Conservation (phyloP, 2,797 vertebrate species). For the Rhinella marina region DNA sequence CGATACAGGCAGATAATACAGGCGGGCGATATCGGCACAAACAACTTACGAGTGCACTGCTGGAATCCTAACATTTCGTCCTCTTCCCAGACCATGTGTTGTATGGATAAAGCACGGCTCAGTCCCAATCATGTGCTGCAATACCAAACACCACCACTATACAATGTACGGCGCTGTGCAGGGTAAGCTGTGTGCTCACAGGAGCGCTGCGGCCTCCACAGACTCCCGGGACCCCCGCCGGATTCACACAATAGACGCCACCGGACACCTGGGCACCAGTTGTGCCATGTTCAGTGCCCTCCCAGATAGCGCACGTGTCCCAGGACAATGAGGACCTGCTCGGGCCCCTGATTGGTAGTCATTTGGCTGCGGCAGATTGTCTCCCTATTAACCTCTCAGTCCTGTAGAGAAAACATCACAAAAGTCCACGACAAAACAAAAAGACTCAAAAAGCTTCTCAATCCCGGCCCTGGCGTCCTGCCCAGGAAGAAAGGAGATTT, state of each 20-base stretch:
- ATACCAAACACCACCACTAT: too few species aligned
- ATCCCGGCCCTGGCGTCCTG: not conserved
- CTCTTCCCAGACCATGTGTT: too few species aligned
- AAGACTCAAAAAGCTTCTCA: not conserved
- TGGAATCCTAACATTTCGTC: too few species aligned
- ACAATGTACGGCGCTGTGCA: too few species aligned
- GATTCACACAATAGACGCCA: not conserved
- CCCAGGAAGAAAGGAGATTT: conserved; percentile 1
- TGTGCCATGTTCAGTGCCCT: not conserved
- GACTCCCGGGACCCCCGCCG: too few species aligned
- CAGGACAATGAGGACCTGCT: not conserved
- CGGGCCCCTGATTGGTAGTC: not conserved
- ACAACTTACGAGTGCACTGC: too few species aligned
- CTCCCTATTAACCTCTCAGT: not conserved
- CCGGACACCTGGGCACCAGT: not conserved
- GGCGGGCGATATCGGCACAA: too few species aligned
- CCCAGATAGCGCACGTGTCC: not conserved
- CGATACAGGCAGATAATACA: too few species aligned
- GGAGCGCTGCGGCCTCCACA: too few species aligned
- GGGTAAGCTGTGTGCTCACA: too few species aligned
- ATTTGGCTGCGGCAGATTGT: not conserved
- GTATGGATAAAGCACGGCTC: too few species aligned
- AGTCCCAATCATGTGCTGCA: too few species aligned
- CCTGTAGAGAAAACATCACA: not conserved
- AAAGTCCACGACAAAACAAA: not conserved